A percentile compares a stretch with the other conserved stretches of the same genome.
These are phyloP conservation scores for Musca vetustissima DNA, from an alignment of 1,140 invertebrate species.

Conservation along the genomic window DNA sequence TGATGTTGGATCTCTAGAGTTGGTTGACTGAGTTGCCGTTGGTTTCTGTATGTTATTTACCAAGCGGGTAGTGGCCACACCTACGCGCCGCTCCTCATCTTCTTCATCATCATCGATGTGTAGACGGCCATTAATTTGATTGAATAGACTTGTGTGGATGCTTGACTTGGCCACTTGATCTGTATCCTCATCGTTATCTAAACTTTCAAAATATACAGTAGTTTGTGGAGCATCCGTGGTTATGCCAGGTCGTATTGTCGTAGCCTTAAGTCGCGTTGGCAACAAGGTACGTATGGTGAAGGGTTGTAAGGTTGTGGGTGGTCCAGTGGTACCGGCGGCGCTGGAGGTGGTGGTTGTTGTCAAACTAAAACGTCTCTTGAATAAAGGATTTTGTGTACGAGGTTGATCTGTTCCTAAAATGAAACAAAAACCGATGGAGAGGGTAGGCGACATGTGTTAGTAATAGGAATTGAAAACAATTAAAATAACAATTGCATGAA, in stretches of 20 bases:
- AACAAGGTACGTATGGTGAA: constrained; percentile 6
- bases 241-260: constrained; percentile 16
- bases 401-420: constrained; percentile 42
- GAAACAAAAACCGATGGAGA: background rate
- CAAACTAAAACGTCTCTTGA: constrained; percentile 45
- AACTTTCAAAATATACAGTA: constrained; percentile 25
- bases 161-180: constrained; percentile 52
- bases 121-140: constrained; percentile 39
- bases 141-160: constrained; percentile 48
- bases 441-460: background rate
- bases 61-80: background rate
- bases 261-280: background rate
- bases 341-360: constrained; percentile 22
- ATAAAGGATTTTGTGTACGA: constrained; percentile 48
- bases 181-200: constrained; percentile 37
- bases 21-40: constrained; percentile 14
- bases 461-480: too few species aligned
- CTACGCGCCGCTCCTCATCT: constrained; percentile 6
- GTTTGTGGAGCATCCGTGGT: constrained; percentile 27
- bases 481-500: too few species aligned
- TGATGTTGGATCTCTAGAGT: background rate
- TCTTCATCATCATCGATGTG: constrained; percentile 20
- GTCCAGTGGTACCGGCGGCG: background rate
- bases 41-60: constrained; percentile 20
- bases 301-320: constrained; percentile 3